Conservation (phyloP, 2,888 invertebrate genomes). For the Mylabris sibirica region DNA sequence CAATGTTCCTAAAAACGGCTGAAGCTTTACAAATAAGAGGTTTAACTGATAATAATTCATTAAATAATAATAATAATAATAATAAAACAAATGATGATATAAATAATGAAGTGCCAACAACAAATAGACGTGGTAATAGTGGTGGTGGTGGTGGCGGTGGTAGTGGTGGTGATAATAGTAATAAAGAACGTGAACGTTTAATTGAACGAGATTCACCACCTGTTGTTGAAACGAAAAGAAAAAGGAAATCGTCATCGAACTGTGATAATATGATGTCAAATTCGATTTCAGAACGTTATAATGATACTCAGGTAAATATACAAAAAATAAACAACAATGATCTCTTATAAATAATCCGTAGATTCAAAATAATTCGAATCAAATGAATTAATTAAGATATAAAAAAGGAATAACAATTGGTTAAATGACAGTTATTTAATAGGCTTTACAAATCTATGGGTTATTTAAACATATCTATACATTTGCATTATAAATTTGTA, state of each 20-base stretch:
- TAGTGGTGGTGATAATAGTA: slow-evolving; percentile 44
- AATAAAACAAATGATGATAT: slow-evolving; percentile 44
- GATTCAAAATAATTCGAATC: not conserved
- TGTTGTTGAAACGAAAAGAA: slow-evolving; percentile 63
- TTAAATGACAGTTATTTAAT: too few relatives aligned
- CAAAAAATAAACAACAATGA: slow-evolving; percentile 6
- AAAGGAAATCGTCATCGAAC: slow-evolving; percentile 73
- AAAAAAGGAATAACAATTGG: too few relatives aligned
- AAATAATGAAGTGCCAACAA: slow-evolving; percentile 47
- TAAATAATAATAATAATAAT: slow-evolving; percentile 58
- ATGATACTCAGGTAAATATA: slow-evolving; percentile 71
- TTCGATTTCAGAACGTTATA: slow-evolving; percentile 70
- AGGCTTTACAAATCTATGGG: not conserved
- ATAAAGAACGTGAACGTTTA: slow-evolving; percentile 58
- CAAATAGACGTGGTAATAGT: slow-evolving; percentile 2
- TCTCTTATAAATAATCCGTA: slow-evolving; percentile 5
- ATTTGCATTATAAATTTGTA: not conserved
- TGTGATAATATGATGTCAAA: slow-evolving; percentile 70
- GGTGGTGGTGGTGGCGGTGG: slow-evolving; percentile 42
- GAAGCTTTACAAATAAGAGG: slow-evolving; percentile 91
- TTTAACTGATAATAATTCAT: slow-evolving; percentile 83
- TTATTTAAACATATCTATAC: not conserved
- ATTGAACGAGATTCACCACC: slow-evolving; percentile 59
- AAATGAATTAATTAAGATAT: too few relatives aligned
- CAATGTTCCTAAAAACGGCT: slow-evolving; percentile 90